phyloP scores from a whole-genome alignment of 2,797 vertebrate genomes.

The Decapterus maruadsi region DNA sequence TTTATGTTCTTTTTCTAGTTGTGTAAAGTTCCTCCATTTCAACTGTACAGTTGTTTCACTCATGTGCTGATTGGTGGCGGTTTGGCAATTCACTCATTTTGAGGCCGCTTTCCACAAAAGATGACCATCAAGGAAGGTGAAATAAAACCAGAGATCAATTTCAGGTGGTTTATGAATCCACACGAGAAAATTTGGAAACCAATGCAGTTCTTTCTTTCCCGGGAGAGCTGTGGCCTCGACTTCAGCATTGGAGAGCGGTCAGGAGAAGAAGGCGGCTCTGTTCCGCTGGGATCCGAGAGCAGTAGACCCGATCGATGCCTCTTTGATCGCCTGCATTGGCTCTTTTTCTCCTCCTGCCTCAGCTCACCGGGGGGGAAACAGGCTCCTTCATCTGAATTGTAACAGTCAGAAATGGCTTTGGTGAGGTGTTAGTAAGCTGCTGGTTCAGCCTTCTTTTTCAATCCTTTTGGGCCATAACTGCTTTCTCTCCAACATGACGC shows the following conservation, averaged over 20 bases:
- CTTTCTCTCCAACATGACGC: constrained; percentile 37
- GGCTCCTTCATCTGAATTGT: constrained; percentile 70
- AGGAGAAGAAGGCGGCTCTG: constrained; percentile 54
- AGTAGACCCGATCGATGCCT: constrained; percentile 69
- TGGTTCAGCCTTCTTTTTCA: constrained; percentile 58
- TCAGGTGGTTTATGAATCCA: constrained; percentile 32
- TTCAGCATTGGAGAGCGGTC: constrained; percentile 27
- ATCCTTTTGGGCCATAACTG: constrained; percentile 48
- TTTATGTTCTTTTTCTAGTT: not conserved
- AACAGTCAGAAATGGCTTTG: constrained; percentile 67
- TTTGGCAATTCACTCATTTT: not conserved
- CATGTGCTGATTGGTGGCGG: not conserved
- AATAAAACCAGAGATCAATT: constrained; percentile 28
- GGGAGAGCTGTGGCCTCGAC: constrained; percentile 37
- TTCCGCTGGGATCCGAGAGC: constrained; percentile 49
- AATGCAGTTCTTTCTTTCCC: constrained; percentile 22
- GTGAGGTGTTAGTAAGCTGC: constrained; percentile 63
- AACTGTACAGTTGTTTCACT: not conserved
- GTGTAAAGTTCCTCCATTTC: not conserved
- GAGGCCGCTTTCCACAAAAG: not conserved
- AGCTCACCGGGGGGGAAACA: constrained; percentile 54
- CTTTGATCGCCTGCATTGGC: constrained; percentile 68
- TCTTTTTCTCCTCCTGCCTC: constrained; percentile 60
- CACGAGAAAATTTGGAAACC: constrained; percentile 28
- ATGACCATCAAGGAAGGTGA: constrained; percentile 1